Evolutionary conservation across 2,113 vertebrate species (phyloP).

Genomic region (Hippocampus guttulatus): DNA sequence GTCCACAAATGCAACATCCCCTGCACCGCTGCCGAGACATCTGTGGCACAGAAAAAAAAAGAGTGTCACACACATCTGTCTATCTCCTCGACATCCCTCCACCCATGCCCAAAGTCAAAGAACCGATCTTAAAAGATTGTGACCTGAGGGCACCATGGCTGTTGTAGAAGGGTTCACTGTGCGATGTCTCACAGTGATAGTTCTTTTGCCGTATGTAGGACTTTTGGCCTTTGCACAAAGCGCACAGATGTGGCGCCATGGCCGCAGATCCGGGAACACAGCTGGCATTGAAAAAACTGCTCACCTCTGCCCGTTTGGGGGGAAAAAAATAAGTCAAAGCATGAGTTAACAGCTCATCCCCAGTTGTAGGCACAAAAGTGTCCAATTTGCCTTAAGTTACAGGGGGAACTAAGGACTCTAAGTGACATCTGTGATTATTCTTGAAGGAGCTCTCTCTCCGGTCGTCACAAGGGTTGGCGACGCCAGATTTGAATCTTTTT

Average conservation of each 20-base stretch:
- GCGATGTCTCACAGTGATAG: slow-evolving; percentile 82
- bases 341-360: background rate
- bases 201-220: slow-evolving; percentile 81
- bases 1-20: slow-evolving; percentile 87
- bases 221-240: slow-evolving; percentile 80
- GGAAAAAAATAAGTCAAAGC: slow-evolving; percentile 18
- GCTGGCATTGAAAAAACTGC: slow-evolving; percentile 80
- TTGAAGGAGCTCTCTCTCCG: too few species aligned
- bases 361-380: background rate
- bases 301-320: slow-evolving; percentile 65
- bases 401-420: background rate
- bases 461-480: background rate
- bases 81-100: background rate
- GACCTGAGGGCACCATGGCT: slow-evolving; percentile 87
- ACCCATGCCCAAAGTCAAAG: background rate
- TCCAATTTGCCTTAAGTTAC: background rate
- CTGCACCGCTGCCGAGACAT: slow-evolving; percentile 76
- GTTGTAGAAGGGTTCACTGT: slow-evolving; percentile 82
- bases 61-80: background rate
- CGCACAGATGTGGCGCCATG: slow-evolving; percentile 72
- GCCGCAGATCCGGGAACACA: slow-evolving; percentile 81
- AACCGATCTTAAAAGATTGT: background rate
- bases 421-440: too few species aligned
- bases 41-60: slow-evolving; percentile 53
- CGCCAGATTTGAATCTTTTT: background rate